Evolutionary conservation across 2,113 vertebrate genomes (phyloP), one percentile per base, ranked within the genome.

Genomic region (Cyphomyrus discorhynchus): DNA sequence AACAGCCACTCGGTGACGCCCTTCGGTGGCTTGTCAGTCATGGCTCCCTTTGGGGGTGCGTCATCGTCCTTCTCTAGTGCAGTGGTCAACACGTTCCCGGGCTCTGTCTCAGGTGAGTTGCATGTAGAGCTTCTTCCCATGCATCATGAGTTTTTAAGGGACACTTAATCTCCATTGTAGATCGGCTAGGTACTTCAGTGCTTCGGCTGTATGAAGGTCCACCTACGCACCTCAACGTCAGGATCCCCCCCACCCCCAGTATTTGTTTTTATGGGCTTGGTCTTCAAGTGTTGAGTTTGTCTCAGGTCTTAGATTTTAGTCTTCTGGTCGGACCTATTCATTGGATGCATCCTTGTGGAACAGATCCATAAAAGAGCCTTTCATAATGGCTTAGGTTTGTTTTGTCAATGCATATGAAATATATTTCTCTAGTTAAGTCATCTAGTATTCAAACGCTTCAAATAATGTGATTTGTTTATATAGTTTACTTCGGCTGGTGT

Each of bases 31-130:
- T 96, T 97, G 5, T 96, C 97, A 42, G 96, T 94, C 89, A 98
- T 98, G 90, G 97, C 97, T 88, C 97, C 97, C 17, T 99, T 99
- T 66, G 98, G 98, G 52, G 98, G 98, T 91, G 95, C 96, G 46
- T 96, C 98, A 11, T 97, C 97, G 56, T 97, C 97, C 3, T 98
- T 98, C 94, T 95, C 97, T 21, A 95, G 96, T 80, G 94, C 96
- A 86, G 96, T 96, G 93, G 96, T 97, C 94, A 97, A 94, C 95
- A 95, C 97, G 9, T 98, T 98, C 95, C 96, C 97, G 90, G 95
- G 97, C 90, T 95, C 95, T 83, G 95, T 98, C 94, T 97, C 97
- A 93, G 97, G 98, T 99, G 91, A 95, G 85, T 5, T 39, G 31
- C 35, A 42, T 42, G 35, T 80, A 1, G 35, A 31, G 62, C 62